Evolutionary conservation across 2,888 invertebrate genomes (phyloP).

Genomic region (Ormyrus labotus): DNA sequence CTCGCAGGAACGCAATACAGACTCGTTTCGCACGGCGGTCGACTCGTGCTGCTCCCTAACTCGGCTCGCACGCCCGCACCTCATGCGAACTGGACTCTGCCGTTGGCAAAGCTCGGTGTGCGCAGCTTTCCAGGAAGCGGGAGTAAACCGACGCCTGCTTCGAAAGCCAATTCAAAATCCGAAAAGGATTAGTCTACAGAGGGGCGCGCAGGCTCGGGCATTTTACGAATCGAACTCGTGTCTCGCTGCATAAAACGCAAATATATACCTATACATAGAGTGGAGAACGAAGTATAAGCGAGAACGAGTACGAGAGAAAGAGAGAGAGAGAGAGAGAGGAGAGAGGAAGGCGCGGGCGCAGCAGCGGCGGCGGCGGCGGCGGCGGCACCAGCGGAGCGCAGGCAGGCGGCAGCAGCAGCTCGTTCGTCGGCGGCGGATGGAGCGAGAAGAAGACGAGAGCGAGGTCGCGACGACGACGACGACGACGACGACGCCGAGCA

Average conservation of each 20-base stretch:
- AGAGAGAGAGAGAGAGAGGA: conserved; percentile 14
- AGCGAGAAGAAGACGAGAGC: not conserved
- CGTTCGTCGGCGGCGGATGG: not conserved
- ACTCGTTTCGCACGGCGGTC: not conserved
- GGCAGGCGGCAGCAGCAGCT: too few relatives aligned
- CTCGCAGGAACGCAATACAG: too few relatives aligned
- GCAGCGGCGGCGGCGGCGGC: not conserved
- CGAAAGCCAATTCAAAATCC: not conserved
- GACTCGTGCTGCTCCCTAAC: conserved; percentile 18
- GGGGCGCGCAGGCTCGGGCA: too few relatives aligned
- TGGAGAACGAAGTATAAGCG: not conserved
- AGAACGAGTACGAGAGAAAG: not conserved
- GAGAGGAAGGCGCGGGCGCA: not conserved
- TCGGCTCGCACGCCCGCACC: not conserved
- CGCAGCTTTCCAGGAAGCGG: not conserved
- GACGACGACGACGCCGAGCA: too few relatives aligned
- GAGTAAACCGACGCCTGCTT: not conserved
- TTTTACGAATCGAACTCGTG: too few relatives aligned
- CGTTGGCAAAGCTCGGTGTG: not conserved
- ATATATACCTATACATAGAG: too few relatives aligned
- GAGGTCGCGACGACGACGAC: too few relatives aligned
- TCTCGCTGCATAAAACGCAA: too few relatives aligned
- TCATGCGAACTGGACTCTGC: not conserved
- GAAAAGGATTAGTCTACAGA: too few relatives aligned
- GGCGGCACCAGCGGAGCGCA: not conserved